Evolutionary conservation across 2,888 invertebrate species (phyloP), one percentile per base, ranked within the genome.

Genomic region (Sinotaia quadrata): DNA sequence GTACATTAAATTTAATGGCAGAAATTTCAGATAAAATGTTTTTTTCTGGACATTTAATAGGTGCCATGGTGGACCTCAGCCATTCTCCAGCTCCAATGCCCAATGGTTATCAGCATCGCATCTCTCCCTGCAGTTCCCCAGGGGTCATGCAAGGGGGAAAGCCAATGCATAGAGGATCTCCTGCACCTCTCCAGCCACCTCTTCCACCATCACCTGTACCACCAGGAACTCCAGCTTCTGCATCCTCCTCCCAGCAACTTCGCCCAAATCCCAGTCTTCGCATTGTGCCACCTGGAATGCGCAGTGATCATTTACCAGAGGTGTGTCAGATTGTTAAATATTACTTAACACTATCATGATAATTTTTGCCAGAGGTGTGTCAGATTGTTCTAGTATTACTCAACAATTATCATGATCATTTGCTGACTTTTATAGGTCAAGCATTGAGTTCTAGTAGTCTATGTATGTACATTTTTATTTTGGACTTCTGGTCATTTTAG

Each of bases 1-100:
- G n/a, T n/a, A n/a, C n/a, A n/a, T n/a, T n/a, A n/a, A n/a, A n/a
- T n/a, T n/a, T n/a, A n/a, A n/a, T n/a, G n/a, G n/a, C n/a, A n/a
- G n/a, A n/a, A n/a, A n/a, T n/a, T n/a, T n/a, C n/a, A n/a, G n/a
- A n/a, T n/a, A n/a, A n/a, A n/a, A n/a, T n/a, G n/a, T n/a, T n/a
- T 8, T 24, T 31, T 33, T n/a, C 5, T 12, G 24, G 36, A 59
- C 29, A 29, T 47, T 41, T 71, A 72, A 1, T 73, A 86, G 85
- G 85, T 63, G 83, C 81, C 24, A 85, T 86, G 85, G 81, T 85
- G 68, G 86, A 87, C 62, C 74, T 85, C 78, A 79, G 78, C 51
- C 75, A 78, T 54, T 81, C 83, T 5, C 73, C 73, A 21, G 79
- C 80, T 15, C 58, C 73, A 18, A 79, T 81, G 12, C 81, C 82